Percentiles rank a stretch among this genome's conserved stretches.
phyloP scores from a whole-genome alignment of 2,888 invertebrate genomes.

The Lasioglossum malachurum region DNA sequence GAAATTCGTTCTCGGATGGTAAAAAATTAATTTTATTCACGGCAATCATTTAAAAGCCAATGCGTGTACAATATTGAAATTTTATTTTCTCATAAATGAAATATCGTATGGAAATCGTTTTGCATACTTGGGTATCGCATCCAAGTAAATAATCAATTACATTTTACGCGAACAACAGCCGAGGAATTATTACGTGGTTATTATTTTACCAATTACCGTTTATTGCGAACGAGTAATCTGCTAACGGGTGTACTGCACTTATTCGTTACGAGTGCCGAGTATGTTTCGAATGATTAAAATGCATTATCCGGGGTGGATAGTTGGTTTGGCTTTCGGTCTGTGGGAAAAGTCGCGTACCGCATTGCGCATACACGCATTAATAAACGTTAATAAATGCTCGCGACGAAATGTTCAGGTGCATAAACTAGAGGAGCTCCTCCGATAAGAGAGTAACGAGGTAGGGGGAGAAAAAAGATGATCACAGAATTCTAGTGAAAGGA shows the following conservation, averaged over 20 bases:
- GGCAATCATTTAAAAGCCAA: not conserved
- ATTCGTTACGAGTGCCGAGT: not conserved
- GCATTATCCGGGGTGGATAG: not conserved
- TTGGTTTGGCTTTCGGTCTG: not conserved
- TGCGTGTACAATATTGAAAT: not conserved
- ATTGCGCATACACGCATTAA: not conserved
- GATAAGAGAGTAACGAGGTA: constrained; percentile 24
- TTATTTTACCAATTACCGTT: not conserved
- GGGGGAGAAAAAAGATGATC: not conserved
- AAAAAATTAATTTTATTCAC: not conserved
- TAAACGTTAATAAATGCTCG: not conserved
- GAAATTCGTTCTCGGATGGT: not conserved
- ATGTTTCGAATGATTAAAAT: not conserved
- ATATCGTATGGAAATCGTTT: not conserved
- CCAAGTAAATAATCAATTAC: not conserved
- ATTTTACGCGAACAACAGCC: not conserved
- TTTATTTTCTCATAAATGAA: not conserved
- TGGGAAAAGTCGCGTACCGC: not conserved
- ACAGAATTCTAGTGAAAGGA: constrained; percentile 32
- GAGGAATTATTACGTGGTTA: not conserved
- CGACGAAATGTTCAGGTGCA: not conserved
- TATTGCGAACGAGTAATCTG: not conserved
- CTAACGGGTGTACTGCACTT: not conserved
- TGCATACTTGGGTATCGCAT: not conserved
- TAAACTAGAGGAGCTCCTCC: not conserved